Evolutionary conservation across 2,113 vertebrate species (phyloP).

Genomic region (Thinocorus orbignyianus): DNA sequence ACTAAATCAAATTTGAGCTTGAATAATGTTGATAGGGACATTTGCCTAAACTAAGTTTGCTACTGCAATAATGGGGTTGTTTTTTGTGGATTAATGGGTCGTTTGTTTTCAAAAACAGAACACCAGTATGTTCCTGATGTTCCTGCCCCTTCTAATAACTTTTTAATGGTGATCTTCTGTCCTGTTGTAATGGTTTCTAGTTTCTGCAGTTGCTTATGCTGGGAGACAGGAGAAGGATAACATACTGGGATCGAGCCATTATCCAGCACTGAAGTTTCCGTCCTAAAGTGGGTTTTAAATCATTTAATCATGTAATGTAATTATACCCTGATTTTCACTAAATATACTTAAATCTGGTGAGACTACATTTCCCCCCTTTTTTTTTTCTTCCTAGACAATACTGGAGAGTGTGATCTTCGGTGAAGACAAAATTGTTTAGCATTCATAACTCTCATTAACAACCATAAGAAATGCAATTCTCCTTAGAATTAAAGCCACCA

Average conservation of each 20-base stretch:
- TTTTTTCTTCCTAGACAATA: neutral
- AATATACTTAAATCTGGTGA: slow-evolving; percentile 26
- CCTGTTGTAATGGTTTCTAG: slow-evolving; percentile 56
- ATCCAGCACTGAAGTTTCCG: slow-evolving; percentile 27
- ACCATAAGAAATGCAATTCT: neutral
- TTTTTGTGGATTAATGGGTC: slow-evolving; percentile 72
- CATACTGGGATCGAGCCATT: slow-evolving; percentile 19
- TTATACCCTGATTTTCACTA: slow-evolving; percentile 28
- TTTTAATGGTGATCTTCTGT: slow-evolving; percentile 68
- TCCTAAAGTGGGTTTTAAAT: slow-evolving; percentile 4
- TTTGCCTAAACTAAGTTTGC: slow-evolving; percentile 56
- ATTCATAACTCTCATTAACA: neutral
- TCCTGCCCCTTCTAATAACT: slow-evolving; percentile 63
- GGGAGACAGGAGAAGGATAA: slow-evolving; percentile 42
- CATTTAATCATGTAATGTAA: slow-evolving; percentile 28
- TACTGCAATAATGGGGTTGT: slow-evolving; percentile 53
- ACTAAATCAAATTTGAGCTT: slow-evolving; percentile 72
- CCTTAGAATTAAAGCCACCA: neutral
- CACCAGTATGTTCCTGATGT: slow-evolving; percentile 43
- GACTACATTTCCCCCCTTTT: neutral
- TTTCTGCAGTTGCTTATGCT: slow-evolving; percentile 47
- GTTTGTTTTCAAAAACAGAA: slow-evolving; percentile 71
- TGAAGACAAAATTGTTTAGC: neutral
- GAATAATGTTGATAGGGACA: slow-evolving; percentile 63
- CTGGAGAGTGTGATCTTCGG: neutral